Evolutionary conservation across 2,888 invertebrate species (phyloP).

Genomic region (Endomychus coccineus): DNA sequence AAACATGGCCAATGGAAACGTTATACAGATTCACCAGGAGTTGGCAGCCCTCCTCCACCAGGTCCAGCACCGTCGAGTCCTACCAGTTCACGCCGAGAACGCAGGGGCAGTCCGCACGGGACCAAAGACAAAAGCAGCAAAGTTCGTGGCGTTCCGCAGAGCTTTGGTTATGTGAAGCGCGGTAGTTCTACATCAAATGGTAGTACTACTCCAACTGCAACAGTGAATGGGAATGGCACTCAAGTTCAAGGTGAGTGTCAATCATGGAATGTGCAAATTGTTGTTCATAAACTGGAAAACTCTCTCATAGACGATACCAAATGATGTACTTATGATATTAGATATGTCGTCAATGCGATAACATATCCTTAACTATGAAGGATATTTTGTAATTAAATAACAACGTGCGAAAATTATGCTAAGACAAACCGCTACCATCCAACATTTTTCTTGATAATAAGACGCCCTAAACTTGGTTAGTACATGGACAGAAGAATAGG

Average conservation of each 20-base stretch:
- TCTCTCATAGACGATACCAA: too few relatives aligned
- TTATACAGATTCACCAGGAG: slow-evolving; percentile 58
- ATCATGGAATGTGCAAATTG: slow-evolving; percentile 14
- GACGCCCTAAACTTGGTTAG: too few relatives aligned
- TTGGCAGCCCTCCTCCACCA: slow-evolving; percentile 53
- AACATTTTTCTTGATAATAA: too few relatives aligned
- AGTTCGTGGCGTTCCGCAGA: slow-evolving; percentile 66
- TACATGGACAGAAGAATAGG: too few relatives aligned
- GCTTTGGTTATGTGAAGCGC: slow-evolving; percentile 78
- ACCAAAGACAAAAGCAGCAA: slow-evolving; percentile 54
- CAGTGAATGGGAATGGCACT: slow-evolving; percentile 22
- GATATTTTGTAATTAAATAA: too few relatives aligned
- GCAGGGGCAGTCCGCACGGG: slow-evolving; percentile 40
- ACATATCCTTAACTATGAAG: too few relatives aligned
- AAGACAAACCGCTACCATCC: too few relatives aligned
- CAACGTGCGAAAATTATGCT: too few relatives aligned
- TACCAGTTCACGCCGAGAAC: slow-evolving; percentile 40
- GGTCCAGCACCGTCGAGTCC: slow-evolving; percentile 46
- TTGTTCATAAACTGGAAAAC: too few relatives aligned
- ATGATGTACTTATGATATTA: too few relatives aligned
- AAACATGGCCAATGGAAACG: slow-evolving; percentile 53
- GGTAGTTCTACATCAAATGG: slow-evolving; percentile 39
- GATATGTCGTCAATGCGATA: too few relatives aligned
- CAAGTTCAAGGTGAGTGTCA: slow-evolving; percentile 19
- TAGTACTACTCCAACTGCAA: slow-evolving; percentile 40